Evolutionary conservation across 2,888 invertebrate genomes (phyloP).

Genomic region (Tigriopus californicus): DNA sequence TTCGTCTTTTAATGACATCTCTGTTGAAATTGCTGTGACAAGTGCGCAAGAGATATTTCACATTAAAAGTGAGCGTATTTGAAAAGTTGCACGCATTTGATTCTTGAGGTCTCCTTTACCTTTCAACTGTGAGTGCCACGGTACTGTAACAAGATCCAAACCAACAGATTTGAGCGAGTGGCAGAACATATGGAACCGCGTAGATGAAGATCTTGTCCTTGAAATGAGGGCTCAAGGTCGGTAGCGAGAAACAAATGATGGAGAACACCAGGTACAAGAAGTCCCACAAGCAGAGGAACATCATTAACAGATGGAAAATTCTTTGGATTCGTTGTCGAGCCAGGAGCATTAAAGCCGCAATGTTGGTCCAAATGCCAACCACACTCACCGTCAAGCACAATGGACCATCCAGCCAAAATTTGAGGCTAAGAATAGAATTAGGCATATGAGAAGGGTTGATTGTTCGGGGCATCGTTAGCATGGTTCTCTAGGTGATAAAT

Average conservation of each 20-base stretch:
- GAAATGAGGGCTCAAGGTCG: not conserved
- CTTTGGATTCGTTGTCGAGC: not conserved
- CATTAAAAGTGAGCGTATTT: no score
- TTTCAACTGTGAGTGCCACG: not conserved
- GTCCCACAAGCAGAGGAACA: not conserved
- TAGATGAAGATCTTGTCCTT: not conserved
- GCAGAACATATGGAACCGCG: not conserved
- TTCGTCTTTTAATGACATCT: no score
- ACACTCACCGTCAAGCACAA: not conserved
- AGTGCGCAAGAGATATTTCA: no score
- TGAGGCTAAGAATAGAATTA: not conserved
- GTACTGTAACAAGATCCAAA: not conserved
- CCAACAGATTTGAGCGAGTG: not conserved
- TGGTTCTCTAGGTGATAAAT: no score
- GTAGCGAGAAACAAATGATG: not conserved
- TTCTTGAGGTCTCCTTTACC: no score
- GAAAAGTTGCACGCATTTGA: no score
- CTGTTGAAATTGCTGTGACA: no score
- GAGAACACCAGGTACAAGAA: not conserved
- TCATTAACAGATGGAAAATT: not conserved
- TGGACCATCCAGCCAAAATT: not conserved
- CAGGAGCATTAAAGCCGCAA: not conserved
- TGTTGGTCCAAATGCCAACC: not conserved
- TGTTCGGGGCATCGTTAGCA: no score
- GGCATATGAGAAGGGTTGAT: not conserved